Percentiles rank a stretch among this genome's conserved stretches.
Conservation (phyloP, 2,888 invertebrate genomes). For the Venusia cambrica region DNA sequence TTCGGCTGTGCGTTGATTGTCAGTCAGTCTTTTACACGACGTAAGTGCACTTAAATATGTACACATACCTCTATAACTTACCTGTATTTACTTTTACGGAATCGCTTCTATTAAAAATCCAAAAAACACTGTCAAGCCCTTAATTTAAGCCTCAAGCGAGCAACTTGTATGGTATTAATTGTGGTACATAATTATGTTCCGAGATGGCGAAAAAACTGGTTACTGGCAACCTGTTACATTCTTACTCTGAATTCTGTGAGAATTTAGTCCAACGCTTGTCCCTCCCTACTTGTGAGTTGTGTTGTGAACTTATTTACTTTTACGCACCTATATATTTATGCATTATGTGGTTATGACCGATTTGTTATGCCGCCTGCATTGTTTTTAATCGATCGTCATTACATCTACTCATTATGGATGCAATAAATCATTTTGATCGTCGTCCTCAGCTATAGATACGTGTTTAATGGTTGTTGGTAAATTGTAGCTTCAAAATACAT, state of each 20-base stretch:
- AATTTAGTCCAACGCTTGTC: slow-evolving; percentile 37
- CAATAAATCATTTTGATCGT: slow-evolving; percentile 12
- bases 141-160: neutral
- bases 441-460: slow-evolving; percentile 14
- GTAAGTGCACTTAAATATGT: too few species aligned
- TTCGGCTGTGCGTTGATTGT: too few species aligned
- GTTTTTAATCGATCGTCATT: slow-evolving; percentile 46
- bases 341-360: slow-evolving; percentile 35
- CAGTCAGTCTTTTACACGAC: too few species aligned
- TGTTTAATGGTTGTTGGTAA: too few species aligned
- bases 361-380: slow-evolving; percentile 42
- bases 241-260: slow-evolving; percentile 7
- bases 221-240: slow-evolving; percentile 9
- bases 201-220: slow-evolving; percentile 8
- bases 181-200: slow-evolving; percentile 7
- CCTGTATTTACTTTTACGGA: too few species aligned
- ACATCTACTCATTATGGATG: too few species aligned
- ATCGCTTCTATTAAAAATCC: slow-evolving; percentile 2
- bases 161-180: slow-evolving; percentile 13
- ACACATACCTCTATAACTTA: too few species aligned
- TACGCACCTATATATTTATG: too few species aligned
- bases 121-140: slow-evolving; percentile 3
- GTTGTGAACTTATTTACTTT: too few species aligned
- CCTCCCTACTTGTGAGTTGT: too few species aligned
- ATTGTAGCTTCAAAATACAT: too few species aligned